Base-by-base conservation (phyloP, 2,888 invertebrate genomes). In the Pachycephus smyrnensis region DNA sequence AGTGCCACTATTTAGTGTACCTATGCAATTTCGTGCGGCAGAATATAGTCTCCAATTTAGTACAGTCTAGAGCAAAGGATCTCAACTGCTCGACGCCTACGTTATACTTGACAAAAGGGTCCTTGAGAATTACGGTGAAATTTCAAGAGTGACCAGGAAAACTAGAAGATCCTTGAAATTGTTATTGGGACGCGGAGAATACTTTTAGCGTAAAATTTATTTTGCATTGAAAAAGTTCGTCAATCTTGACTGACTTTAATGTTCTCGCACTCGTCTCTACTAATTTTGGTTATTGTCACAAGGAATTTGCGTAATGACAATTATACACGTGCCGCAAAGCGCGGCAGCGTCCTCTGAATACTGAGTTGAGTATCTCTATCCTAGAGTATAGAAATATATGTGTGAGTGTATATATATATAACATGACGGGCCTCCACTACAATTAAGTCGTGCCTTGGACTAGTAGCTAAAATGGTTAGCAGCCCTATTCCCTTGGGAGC, bases 1-100 rank as follows among this genome's bases (percentile, higher is more conserved):
- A 86, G 86, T 86, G 83, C 82, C 78, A 82, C 83, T 86, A 83
- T 86, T 86, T 84, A 84, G 83, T 82, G 82, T 82, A 80, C 84
- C 85, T 83, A 81, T 83, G 83, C 82, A 86, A 83, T 84, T 85
- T 86, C 83, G 69, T 80, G 80, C 80, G 73, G 79, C 35, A 75
- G 69, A 76, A 82, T 82, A 78, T 77, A 81, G 81, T 80, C 81
- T 79, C 79, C 78, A 84, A 81, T 85, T 84, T 82, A 83, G 80
- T 77, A 75, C 80, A 82, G 76, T 75, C 79, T 71, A 40, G 76
- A 35, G 75, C 80, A 80, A 80, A 75, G 82, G 78, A 80, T 82
- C 85, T 83, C 81, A 81, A 82, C 81, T 80, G 76, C 71, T 12
- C 55, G 55, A 55, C 55, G 23, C 23, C 55, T 55, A 55, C 15